Base-by-base conservation (phyloP, 2,888 invertebrate species). In the Colostygia pectinataria region DNA sequence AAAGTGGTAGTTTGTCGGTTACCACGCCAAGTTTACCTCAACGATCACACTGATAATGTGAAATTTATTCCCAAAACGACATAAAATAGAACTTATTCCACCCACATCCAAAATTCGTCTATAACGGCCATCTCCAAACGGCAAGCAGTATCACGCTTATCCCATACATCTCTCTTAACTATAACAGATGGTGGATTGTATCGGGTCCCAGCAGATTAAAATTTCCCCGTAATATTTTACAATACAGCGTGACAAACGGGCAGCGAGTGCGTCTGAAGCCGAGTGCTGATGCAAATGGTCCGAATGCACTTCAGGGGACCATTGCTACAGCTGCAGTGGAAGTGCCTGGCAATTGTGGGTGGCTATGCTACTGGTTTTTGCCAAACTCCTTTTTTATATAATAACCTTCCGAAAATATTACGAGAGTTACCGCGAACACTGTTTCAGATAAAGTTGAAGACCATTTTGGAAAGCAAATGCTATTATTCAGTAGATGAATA, bases 211-310 rank as follows among this genome's bases (percentile, higher is more conserved):
- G 3, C 42, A 46, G 45, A 52, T 68, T 68, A 64, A 68, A 71
- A 70, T 68, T 66, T 70, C 65, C 69, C 61, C 65, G 69, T 74
- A 73, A 77, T 77, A 74, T 77, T 75, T 78, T 60, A 74, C 74
- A 68, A 71, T 74, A 67, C 63, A 67, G 71, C 63, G 61, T 80
- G 79, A 83, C 74, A 77, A 77, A 83, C 67, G 76, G 59, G 59
- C 66, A 69, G 61, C 66, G 70, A 70, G 67, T 77, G 78, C 70
- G 64, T 64, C 67, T 72, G 77, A 81, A 77, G 75, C 74, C 69
- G 78, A 80, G 75, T 76, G 75, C 55, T 63, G 66, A 69, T 71
- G 72, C 75, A 77, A 79, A 82, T 79, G 73, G 71, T 57, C 32
- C 31, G 38, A 36, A 23, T 46, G 39, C 44, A 48, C 49, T 46